Base-by-base conservation (phyloP, 2,797 vertebrate genomes). In the Smutsia temminckii region DNA sequence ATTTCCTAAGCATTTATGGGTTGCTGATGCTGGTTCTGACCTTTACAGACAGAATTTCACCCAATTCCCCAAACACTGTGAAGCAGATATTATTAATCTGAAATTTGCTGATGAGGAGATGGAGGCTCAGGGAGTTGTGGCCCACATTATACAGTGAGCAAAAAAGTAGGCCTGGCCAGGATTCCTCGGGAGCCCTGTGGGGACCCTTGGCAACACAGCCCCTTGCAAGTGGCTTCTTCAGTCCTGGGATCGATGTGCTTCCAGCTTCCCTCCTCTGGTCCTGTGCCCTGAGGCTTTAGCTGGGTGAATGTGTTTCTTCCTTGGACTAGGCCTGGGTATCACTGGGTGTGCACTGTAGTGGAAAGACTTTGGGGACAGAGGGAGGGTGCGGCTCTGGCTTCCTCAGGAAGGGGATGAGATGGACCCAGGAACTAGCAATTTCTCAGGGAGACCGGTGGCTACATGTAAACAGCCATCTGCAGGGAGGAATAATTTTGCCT, bases 51-150 rank as follows among this genome's bases (percentile, higher is more conserved):
- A 20, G 51, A n/a, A 79, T 80, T 63, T 68, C 72, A 69, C 51
- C n/a, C 5, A 37, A 14, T 83, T 66, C 55, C 77, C 5, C 2
- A 27, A 16, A 83, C 14, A 40, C 7, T 71, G 23, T 34, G 55
- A 77, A 59, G 49, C 59, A 51, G 68, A 37, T 71, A 46, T 51
- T 69, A 87, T 75, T 46, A 4, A 57, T 40, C 25, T 72, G 80
- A 91, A 83, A 71, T 88, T 59, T 83, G 72, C 51, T 64, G 72
- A 74, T 53, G 75, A 85, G 74, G 66, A 75, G 64, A 40, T 4
- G 27, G 79, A 86, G 49, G 66, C 49, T 59, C 29, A 11, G 90
- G 51, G 51, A 87, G 42, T 68, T 17, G 13, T 81, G 34, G 63
- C 77, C 29, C 34, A 68, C 86, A 34, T 79, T 83, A 77, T 46